Evolutionary conservation across 2,888 invertebrate genomes (phyloP).

Genomic region (Ennomos erosarius): DNA sequence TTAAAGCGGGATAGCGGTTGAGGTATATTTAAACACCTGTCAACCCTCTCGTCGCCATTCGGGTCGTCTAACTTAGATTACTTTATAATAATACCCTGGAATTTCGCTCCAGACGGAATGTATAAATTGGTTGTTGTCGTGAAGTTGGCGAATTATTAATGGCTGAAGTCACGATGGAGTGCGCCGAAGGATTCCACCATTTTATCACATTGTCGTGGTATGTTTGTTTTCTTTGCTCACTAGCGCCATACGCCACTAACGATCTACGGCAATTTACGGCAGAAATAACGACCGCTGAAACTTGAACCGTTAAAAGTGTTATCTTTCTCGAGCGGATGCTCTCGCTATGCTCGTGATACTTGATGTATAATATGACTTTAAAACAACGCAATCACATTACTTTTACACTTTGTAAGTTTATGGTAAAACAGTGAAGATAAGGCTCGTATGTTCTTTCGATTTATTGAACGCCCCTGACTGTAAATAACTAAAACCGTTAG

Average conservation of each 20-base stretch:
- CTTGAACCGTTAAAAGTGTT: conserved; percentile 63
- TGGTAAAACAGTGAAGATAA: conserved; percentile 16
- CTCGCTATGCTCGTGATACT: conserved; percentile 39
- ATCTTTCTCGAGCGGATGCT: conserved; percentile 55
- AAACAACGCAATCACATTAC: conserved; percentile 45
- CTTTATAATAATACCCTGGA: conserved; percentile 78
- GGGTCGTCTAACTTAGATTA: conserved; percentile 80
- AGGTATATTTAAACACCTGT: conserved; percentile 79
- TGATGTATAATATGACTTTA: conserved; percentile 38
- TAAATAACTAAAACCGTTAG: conserved; percentile 11
- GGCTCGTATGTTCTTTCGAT: conserved; percentile 9
- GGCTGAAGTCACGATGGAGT: conserved; percentile 56
- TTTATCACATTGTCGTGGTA: conserved; percentile 65
- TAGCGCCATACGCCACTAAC: conserved; percentile 55
- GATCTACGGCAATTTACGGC: conserved; percentile 64
- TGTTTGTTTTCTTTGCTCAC: conserved; percentile 59
- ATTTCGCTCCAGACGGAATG: conserved; percentile 71
- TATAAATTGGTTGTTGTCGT: conserved; percentile 73
- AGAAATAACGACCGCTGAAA: conserved; percentile 62
- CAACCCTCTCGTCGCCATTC: conserved; percentile 68
- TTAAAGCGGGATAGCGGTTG: conserved; percentile 56
- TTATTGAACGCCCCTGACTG: conserved; percentile 6
- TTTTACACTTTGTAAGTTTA: conserved; percentile 33
- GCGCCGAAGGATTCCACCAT: conserved; percentile 55
- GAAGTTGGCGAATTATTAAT: conserved; percentile 73